Base-by-base conservation (phyloP, 2,113 vertebrate species). In the Glareola pratincola region DNA sequence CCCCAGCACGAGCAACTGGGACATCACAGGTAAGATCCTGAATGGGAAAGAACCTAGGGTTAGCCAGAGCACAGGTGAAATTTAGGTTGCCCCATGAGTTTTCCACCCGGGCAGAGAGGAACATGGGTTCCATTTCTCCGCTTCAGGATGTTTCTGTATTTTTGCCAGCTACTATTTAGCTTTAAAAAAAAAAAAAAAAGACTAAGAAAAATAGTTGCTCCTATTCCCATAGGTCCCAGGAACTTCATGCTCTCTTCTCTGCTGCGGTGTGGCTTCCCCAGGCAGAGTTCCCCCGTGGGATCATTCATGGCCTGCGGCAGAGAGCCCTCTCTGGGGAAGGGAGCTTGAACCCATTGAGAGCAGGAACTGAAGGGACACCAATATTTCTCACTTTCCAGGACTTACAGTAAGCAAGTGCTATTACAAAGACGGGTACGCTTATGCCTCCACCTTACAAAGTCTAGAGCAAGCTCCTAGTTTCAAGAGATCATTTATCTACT, bases 161-260 rank as follows among this genome's bases (percentile, higher is more conserved):
- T 85, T 74, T 78, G 26, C 22, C 57, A 26, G 51, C 50, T 74
- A 53, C 19, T 45, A 34, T 21, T 69, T n/a, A 63, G 37, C 29
- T 92, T 71, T 75, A 50, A 75, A 75, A 68, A 26, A 68, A 75
- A 75, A 68, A 26, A 68, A 9, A 5, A 77, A 21, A 7, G 7
- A 74, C 21, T 19, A 45, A 20, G 7, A 48, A 43, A 85, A 29
- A 21, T 1, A 75, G 37, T 29, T 59, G 22, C 32, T 76, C 5
- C 51, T 37, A 30, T 79, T 56, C 23, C 15, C 48, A 60, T 15
- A 16, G n/a, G 80, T 41, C 14, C 13, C 43, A 64, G 24, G 53
- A 72, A 56, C 20, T 85, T 37, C 17, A 26, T 0, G 0, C 10
- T 41, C 51, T 54, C 9, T 78, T 67, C 75, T 36, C 1, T 1